phyloP scores from a whole-genome alignment of 2,797 vertebrate genomes.

The Pseudomugil gertrudae region DNA sequence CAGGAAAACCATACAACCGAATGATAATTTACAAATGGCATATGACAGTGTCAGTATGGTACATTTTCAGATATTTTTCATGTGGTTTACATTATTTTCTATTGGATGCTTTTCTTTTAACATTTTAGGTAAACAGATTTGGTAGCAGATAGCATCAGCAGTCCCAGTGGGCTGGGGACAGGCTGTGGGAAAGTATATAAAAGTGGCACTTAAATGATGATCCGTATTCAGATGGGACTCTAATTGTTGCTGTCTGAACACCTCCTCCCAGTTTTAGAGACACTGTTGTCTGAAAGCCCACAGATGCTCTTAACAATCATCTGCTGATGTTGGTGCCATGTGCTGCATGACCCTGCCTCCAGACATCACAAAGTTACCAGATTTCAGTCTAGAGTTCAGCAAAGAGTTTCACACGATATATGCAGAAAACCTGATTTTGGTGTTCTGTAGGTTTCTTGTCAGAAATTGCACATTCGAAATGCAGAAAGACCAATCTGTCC shows the following conservation, averaged over 20 bases:
- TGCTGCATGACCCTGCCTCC: conserved; percentile 20
- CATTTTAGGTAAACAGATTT: conserved; percentile 74
- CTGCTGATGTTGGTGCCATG: conserved; percentile 48
- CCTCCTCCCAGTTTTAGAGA: conserved; percentile 76
- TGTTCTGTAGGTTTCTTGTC: conserved; percentile 6
- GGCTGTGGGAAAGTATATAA: conserved; percentile 87
- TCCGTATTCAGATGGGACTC: conserved; percentile 78
- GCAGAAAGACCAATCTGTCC: conserved; percentile 10
- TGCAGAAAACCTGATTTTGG: conserved; percentile 33
- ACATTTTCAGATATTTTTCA: neutral
- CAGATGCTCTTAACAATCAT: conserved; percentile 42
- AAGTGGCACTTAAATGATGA: conserved; percentile 78
- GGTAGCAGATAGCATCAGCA: conserved; percentile 79
- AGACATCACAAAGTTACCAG: conserved; percentile 15
- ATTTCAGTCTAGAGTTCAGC: conserved; percentile 12
- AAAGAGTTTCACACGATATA: neutral
- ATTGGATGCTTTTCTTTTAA: conserved; percentile 61
- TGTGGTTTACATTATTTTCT: conserved; percentile 26
- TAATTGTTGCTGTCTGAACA: conserved; percentile 80
- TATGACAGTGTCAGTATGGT: neutral
- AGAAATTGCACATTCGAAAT: conserved; percentile 37
- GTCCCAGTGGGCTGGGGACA: conserved; percentile 77
- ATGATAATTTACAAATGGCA: conserved; percentile 32
- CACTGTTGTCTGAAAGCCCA: conserved; percentile 56
- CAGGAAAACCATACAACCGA: conserved; percentile 42